Percentiles rank a stretch among this genome's conserved stretches.
Conservation (phyloP, 2,113 vertebrate species). For the Clarias macrocephalus region DNA sequence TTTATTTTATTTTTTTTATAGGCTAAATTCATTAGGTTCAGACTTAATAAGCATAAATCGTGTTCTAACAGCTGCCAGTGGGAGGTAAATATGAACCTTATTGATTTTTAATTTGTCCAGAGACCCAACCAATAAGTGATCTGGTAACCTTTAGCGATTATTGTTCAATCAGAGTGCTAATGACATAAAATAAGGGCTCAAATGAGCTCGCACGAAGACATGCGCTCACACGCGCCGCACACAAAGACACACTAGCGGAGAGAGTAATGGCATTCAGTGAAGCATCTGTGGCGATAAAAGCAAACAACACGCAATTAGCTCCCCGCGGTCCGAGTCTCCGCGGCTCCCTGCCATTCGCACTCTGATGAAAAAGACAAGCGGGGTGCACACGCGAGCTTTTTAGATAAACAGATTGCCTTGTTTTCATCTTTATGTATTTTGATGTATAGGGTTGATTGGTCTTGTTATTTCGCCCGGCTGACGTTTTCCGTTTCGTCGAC, state of each 20-base stretch:
- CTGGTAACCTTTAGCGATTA: constrained; percentile 54
- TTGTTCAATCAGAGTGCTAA: constrained; percentile 55
- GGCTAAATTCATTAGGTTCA: constrained; percentile 35
- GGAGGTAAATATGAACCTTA: constrained; percentile 45
- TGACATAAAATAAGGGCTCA: constrained; percentile 35
- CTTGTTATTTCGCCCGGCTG: neutral
- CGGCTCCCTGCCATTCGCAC: constrained; percentile 26
- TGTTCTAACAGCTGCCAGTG: constrained; percentile 33
- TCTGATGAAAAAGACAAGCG: constrained; percentile 37
- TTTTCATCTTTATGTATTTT: constrained; percentile 38
- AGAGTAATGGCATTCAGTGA: constrained; percentile 51
- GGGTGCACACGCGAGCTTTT: constrained; percentile 22
- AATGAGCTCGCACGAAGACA: constrained; percentile 37
- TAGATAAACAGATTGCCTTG: constrained; percentile 35
- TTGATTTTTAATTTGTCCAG: constrained; percentile 56
- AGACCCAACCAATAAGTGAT: constrained; percentile 52
- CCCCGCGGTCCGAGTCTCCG: constrained; percentile 31
- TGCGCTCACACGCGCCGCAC: constrained; percentile 11
- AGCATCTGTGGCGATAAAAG: constrained; percentile 57
- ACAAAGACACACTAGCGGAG: constrained; percentile 6
- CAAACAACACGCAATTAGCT: constrained; percentile 52
- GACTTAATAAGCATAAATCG: constrained; percentile 39
- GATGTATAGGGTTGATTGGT: constrained; percentile 25
- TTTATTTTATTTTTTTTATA: constrained; percentile 5
- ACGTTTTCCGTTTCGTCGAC: neutral